These are phyloP conservation scores for Saccostrea cuccullata DNA, from an alignment of 1,140 invertebrate species.

Conservation along the genomic window DNA sequence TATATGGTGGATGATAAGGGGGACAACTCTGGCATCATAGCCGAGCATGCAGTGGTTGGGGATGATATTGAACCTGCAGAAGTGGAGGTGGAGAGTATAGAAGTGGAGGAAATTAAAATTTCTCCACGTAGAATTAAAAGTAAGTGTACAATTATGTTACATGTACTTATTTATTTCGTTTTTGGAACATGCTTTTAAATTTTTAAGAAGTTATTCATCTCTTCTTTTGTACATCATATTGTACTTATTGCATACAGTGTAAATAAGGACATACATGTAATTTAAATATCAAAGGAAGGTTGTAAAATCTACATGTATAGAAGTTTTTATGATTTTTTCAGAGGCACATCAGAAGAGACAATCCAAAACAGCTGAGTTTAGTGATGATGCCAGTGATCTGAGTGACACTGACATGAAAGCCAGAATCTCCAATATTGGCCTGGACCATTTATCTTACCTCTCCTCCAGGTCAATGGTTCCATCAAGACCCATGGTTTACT, in stretches of 20 bases:
- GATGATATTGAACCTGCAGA: slow-evolving; percentile 33
- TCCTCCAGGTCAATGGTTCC: not conserved
- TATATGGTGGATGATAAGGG: slow-evolving; percentile 21
- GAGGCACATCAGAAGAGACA: slow-evolving; percentile 25
- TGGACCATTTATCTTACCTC: slow-evolving; percentile 5
- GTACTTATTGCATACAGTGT: no score
- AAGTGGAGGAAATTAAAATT: not conserved
- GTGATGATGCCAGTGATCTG: slow-evolving; percentile 9
- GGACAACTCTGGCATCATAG: slow-evolving; percentile 27
- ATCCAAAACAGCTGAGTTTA: not conserved
- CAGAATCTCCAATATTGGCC: not conserved
- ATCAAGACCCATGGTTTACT: not conserved
- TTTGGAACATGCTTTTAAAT: no score
- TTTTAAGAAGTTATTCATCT: no score
- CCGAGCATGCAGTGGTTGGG: slow-evolving; percentile 12
- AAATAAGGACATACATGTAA: no score
- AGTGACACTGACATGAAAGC: slow-evolving; percentile 13
- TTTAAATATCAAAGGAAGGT: no score
- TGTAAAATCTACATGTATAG: not conserved
- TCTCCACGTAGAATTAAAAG: slow-evolving; percentile 8
- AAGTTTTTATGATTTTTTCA: not conserved
- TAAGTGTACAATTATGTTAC: not conserved
- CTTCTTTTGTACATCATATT: no score
- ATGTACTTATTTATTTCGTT: not conserved
- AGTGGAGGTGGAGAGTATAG: slow-evolving; percentile 11